These are phyloP conservation scores for Anguilla obscura DNA, from an alignment of 2,797 vertebrate species.

Conservation along the genomic window DNA sequence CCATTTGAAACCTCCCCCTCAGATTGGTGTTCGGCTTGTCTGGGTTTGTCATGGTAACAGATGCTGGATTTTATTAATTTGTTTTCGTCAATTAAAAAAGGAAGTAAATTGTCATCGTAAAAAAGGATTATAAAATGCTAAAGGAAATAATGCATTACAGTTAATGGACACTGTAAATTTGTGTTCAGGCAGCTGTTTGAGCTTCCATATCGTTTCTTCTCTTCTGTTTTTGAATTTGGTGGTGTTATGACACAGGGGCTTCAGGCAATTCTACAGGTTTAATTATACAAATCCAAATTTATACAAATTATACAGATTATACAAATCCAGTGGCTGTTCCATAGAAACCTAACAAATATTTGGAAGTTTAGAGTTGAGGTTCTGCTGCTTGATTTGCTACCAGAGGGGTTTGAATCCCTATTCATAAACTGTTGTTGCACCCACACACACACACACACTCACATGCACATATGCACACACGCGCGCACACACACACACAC, in stretches of 20 bases:
- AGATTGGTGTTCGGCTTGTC: not conserved
- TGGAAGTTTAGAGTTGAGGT: not conserved
- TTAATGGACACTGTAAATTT: conserved; percentile 6
- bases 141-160: not conserved
- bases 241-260: not conserved
- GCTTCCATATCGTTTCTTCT: not conserved
- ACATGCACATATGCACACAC: not conserved
- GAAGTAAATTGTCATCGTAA: not conserved
- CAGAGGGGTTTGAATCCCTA: not conserved
- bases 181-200: not conserved
- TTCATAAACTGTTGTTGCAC: not conserved
- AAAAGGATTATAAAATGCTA: not conserved
- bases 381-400: not conserved
- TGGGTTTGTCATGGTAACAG: not conserved
- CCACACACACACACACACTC: not conserved
- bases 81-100: not conserved
- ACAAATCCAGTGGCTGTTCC: not conserved
- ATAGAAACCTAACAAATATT: not conserved
- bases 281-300: not conserved
- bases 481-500: not conserved
- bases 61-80: not conserved
- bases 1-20: not conserved
- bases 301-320: not conserved
- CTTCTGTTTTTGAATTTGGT: conserved; percentile 22
- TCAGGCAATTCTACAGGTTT: conserved; percentile 9